Percentiles rank a stretch among this genome's conserved stretches.
phyloP scores from a whole-genome alignment of 2,797 vertebrate species.

The Melanotaenia maccullochi region DNA sequence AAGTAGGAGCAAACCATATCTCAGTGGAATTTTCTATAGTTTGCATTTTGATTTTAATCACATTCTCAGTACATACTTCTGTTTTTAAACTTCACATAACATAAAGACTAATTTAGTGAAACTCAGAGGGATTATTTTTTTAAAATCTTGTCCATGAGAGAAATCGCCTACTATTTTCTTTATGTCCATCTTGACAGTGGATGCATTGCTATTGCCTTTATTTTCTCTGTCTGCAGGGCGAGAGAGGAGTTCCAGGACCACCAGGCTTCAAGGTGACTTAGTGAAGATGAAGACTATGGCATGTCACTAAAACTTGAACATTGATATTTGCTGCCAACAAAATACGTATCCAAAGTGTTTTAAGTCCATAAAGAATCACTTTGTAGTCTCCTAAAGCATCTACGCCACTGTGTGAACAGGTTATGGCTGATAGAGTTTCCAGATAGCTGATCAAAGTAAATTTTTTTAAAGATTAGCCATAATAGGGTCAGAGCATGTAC shows the following conservation, averaged over 20 bases:
- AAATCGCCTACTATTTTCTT: constrained; percentile 40
- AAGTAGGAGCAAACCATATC: neutral
- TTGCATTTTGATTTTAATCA: constrained; percentile 29
- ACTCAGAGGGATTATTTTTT: constrained; percentile 28
- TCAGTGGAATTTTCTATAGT: neutral
- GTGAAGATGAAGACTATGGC: constrained; percentile 32
- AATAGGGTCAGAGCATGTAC: neutral
- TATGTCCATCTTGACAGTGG: constrained; percentile 29
- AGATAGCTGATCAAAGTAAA: constrained; percentile 13
- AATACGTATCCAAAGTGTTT: constrained; percentile 19
- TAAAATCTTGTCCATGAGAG: constrained; percentile 7
- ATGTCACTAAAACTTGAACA: constrained; percentile 33
- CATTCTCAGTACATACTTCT: constrained; percentile 5
- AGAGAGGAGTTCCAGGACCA: constrained; percentile 82
- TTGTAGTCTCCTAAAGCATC: constrained; percentile 1
- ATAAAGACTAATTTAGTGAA: constrained; percentile 36
- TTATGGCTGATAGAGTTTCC: neutral
- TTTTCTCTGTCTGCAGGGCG: constrained; percentile 79
- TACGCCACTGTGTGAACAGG: constrained; percentile 13
- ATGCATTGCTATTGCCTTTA: constrained; percentile 43
- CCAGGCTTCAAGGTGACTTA: constrained; percentile 88
- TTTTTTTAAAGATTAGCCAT: constrained; percentile 15
- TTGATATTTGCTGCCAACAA: constrained; percentile 17
- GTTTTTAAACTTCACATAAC: constrained; percentile 47
- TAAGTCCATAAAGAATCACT: constrained; percentile 2